A percentile compares a stretch with the other conserved stretches of the same genome.
These are phyloP conservation scores for Nasua narica DNA, from an alignment of 2,797 vertebrate genomes.

Conservation along the genomic window DNA sequence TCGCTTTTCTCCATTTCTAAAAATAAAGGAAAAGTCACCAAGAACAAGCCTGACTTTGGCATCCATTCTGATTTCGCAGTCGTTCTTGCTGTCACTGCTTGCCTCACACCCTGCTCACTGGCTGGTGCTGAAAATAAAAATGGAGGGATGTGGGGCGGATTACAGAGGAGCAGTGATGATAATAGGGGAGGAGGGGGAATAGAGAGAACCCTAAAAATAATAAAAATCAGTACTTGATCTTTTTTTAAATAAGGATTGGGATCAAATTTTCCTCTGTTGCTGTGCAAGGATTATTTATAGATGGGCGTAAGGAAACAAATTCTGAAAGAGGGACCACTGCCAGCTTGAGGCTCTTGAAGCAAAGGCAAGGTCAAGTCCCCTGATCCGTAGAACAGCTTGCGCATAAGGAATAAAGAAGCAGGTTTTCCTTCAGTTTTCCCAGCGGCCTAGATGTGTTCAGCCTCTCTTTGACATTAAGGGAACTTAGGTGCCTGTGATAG, in stretches of 20 bases:
- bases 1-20: neutral
- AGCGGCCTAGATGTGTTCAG: rapidly evolving
- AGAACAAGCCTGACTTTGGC: neutral
- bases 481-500: neutral
- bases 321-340: neutral
- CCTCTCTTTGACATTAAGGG: neutral
- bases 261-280: neutral
- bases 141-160: too few relatives aligned
- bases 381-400: neutral
- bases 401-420: neutral
- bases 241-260: neutral
- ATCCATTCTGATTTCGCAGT: neutral
- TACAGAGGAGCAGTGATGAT: neutral
- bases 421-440: neutral
- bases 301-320: neutral
- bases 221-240: neutral
- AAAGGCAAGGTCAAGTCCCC: neutral
- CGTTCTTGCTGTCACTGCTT: neutral
- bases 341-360: neutral
- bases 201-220: neutral
- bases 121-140: neutral
- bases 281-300: neutral
- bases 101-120: neutral
- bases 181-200: neutral
- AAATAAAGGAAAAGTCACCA: neutral